Conservation (phyloP, 2,888 invertebrate genomes). For the Crepidodera aurea region DNA sequence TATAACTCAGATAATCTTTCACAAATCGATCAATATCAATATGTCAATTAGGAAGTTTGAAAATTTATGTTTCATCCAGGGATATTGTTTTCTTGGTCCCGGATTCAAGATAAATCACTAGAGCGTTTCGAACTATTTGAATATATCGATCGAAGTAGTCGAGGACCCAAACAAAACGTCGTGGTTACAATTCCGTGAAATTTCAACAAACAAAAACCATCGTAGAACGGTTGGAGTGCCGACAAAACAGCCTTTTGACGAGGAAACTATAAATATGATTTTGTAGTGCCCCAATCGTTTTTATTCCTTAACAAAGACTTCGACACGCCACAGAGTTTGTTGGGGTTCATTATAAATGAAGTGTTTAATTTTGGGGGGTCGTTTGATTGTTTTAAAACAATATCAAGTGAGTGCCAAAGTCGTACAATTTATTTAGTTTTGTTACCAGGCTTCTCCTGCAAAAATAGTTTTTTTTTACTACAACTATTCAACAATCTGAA, state of each 20-base stretch:
- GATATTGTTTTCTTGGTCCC: slow-evolving; percentile 19
- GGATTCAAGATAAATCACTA: slow-evolving; percentile 15
- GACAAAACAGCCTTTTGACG: slow-evolving; percentile 18
- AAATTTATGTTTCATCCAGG: slow-evolving; percentile 13
- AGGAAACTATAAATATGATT: slow-evolving; percentile 18
- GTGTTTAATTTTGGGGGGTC: too few relatives aligned
- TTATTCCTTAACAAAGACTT: too few relatives aligned
- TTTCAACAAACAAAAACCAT: slow-evolving; percentile 1
- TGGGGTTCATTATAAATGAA: too few relatives aligned
- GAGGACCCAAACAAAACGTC: slow-evolving; percentile 11
- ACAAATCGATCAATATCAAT: slow-evolving; percentile 12
- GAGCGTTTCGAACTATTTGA: slow-evolving; percentile 8
- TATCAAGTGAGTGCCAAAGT: too few relatives aligned
- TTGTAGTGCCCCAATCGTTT: too few relatives aligned
- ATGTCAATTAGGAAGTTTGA: slow-evolving; percentile 13
- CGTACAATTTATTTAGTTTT: too few relatives aligned
- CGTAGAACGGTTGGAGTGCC: neutral
- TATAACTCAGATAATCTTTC: neutral
- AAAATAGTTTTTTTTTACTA: too few relatives aligned
- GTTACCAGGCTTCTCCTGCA: too few relatives aligned
- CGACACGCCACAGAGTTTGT: too few relatives aligned
- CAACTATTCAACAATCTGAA: too few relatives aligned
- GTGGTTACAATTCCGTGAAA: slow-evolving; percentile 15
- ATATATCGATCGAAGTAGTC: slow-evolving; percentile 18
- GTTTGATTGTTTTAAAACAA: too few relatives aligned